Base-by-base conservation (phyloP, 2,888 invertebrate genomes). In the Antheraea yamamai region DNA sequence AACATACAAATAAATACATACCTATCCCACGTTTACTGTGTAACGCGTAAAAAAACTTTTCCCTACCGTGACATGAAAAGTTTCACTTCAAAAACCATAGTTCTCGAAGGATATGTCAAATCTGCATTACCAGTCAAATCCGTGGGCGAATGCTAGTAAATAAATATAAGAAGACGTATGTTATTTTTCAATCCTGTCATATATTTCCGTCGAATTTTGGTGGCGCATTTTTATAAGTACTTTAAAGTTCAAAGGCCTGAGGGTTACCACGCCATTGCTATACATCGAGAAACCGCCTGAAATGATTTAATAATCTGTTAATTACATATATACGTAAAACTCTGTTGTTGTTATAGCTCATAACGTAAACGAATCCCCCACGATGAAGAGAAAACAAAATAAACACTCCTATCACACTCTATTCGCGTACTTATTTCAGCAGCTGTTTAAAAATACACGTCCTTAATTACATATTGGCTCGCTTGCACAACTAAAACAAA, bases 311-410 rank as follows among this genome's bases (percentile, higher is more conserved):
- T 61, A 23, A 61, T 23, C 61, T 23, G 8, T 61, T 61, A 61
- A 61, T 61, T 23, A 61, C 23, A 23, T 1, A 70, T 2, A 39
- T 70, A 70, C n/a, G 39, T 68, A 6, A 35, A 20, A 35, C 68
- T 6, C 20, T 39, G n/a, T 70, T 70, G 20, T n/a, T 39, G 39
- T 68, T 70, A 20, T 20, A n/a, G 18, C n/a, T 3, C 2, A 16
- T 61, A 18, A 64, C 14, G 16, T 66, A 73, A 76, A 77, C 72
- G 66, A 78, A 73, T 78, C 76, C 74, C 78, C 77, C 75, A 68
- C 20, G 26, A 51, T 8, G 72, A 73, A 58, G 12, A n/a, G 26
- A 73, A 71, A 51, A 64, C 30, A 73, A 58, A 52, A 30, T 64
- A 68, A 72, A 72, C 39, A 55, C 2, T 70, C 39, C 47, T 55